These are phyloP conservation scores for Tolmerus cingulatus DNA, from an alignment of 2,888 invertebrate genomes.

Conservation along the genomic window DNA sequence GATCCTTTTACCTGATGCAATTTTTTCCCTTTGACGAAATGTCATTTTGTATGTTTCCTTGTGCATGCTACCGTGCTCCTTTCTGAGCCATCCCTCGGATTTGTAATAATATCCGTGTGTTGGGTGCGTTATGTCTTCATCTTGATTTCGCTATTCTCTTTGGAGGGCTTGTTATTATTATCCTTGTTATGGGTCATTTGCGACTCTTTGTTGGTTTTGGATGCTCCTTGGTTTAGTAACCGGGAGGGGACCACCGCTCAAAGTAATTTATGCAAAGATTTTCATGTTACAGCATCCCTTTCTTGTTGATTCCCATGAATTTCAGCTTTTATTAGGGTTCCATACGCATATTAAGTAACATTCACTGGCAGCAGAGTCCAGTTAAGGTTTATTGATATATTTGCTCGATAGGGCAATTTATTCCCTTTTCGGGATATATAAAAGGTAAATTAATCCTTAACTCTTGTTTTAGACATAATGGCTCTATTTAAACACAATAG, in stretches of 20 bases:
- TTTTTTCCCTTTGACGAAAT: constrained; percentile 37
- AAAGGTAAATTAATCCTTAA: background rate
- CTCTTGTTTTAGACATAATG: background rate
- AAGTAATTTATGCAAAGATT: constrained; percentile 35
- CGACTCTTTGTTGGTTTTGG: constrained; percentile 41
- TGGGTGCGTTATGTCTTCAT: constrained; percentile 41
- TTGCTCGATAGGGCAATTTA: background rate
- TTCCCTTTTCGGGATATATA: background rate
- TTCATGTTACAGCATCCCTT: constrained; percentile 14
- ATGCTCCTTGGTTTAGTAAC: background rate
- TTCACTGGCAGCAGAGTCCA: background rate
- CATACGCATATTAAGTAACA: background rate
- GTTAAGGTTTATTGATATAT: background rate
- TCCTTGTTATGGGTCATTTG: constrained; percentile 47
- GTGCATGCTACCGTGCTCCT: constrained; percentile 25
- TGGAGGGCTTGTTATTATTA: constrained; percentile 48
- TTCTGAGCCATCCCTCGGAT: constrained; percentile 19
- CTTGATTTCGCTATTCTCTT: constrained; percentile 33
- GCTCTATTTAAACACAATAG: background rate
- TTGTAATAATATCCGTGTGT: constrained; percentile 45
- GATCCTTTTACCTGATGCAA: constrained; percentile 42
- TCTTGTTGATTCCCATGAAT: constrained; percentile 32
- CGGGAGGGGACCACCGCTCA: background rate
- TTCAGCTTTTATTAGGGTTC: background rate
- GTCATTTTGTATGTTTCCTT: constrained; percentile 14